Percentiles rank a stretch among this genome's conserved stretches.
phyloP scores from a whole-genome alignment of 2,888 invertebrate genomes.

The Operophtera brumata region DNA sequence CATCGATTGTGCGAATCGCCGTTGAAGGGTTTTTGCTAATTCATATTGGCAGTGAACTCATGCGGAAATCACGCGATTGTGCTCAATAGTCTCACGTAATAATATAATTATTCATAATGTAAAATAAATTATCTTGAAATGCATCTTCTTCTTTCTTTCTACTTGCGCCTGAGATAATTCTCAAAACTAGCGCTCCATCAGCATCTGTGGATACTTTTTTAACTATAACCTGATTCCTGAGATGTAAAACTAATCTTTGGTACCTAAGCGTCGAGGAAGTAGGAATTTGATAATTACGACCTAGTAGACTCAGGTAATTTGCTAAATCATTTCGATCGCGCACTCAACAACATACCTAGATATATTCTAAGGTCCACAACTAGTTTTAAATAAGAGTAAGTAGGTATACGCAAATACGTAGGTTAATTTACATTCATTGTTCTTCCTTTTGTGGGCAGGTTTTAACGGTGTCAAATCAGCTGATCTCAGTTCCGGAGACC shows the following conservation, averaged over 20 bases:
- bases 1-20: slow-evolving; percentile 21
- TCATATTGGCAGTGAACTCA: slow-evolving; percentile 38
- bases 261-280: too few species aligned
- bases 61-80: slow-evolving; percentile 43
- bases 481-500: slow-evolving; percentile 39
- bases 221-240: too few species aligned
- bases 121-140: slow-evolving; percentile 1
- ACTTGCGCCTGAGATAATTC: background rate
- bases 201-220: background rate
- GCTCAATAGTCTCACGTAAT: slow-evolving; percentile 41
- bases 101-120: slow-evolving; percentile 18
- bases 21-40: slow-evolving; percentile 22
- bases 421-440: background rate
- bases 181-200: background rate
- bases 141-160: background rate
- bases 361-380: too few species aligned
- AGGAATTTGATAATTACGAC: too few species aligned
- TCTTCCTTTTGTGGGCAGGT: background rate
- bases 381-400: too few species aligned
- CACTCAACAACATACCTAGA: too few species aligned
- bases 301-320: too few species aligned
- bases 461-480: slow-evolving; percentile 38
- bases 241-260: too few species aligned
- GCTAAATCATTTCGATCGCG: too few species aligned
- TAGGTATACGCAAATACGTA: background rate